Conservation (phyloP, 2,888 invertebrate genomes). For the Muschampia plurimacula region DNA sequence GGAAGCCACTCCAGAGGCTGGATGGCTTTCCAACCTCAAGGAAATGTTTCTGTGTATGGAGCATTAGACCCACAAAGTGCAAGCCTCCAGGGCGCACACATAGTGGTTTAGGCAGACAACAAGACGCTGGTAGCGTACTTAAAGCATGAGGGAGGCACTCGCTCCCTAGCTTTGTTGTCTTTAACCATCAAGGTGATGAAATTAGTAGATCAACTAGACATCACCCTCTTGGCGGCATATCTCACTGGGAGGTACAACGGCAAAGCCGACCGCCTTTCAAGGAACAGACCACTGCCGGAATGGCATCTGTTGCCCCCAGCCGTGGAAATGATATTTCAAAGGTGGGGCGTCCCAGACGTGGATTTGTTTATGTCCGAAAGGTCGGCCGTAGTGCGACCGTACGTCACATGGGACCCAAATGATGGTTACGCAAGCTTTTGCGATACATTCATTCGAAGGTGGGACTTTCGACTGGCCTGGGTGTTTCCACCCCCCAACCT, state of each 20-base stretch:
- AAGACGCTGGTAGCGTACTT: neutral
- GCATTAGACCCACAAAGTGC: neutral
- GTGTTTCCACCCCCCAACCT: constrained; percentile 3
- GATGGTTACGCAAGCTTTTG: constrained; percentile 38
- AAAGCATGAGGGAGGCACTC: neutral
- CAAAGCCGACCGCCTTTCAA: constrained; percentile 42
- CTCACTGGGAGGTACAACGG: constrained; percentile 45
- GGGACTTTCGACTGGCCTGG: constrained; percentile 22
- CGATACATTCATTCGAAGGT: constrained; percentile 40
- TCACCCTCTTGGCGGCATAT: constrained; percentile 30
- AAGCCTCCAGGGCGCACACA: neutral
- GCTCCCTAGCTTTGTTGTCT: neutral
- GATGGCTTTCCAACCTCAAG: neutral
- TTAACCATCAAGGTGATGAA: neutral
- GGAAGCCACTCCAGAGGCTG: neutral
- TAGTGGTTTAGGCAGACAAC: neutral
- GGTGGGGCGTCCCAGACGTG: constrained; percentile 40
- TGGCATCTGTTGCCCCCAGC: constrained; percentile 38
- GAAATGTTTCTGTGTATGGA: neutral
- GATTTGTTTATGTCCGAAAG: constrained; percentile 43
- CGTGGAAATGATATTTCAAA: constrained; percentile 33
- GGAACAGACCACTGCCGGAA: constrained; percentile 15
- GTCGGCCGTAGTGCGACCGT: constrained; percentile 37
- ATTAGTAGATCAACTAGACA: constrained; percentile 1
- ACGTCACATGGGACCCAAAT: constrained; percentile 36